Percentiles rank a stretch among this genome's conserved stretches.
Conservation (phyloP, 2,888 invertebrate genomes). For the Drosophila siamana region DNA sequence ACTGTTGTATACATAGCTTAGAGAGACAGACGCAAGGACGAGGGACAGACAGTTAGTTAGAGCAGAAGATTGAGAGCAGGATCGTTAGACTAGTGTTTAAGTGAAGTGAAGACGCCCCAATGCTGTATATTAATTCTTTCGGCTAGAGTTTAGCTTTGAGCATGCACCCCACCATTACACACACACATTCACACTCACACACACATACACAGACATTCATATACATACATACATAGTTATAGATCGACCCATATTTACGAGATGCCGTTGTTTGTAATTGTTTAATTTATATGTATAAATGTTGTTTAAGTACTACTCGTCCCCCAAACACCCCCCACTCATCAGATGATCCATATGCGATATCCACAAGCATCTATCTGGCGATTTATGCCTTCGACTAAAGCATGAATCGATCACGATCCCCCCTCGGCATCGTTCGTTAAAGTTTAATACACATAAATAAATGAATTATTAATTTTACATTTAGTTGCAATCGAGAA, state of each 20-base stretch:
- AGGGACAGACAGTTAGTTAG: slow-evolving; percentile 8
- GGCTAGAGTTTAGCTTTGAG: slow-evolving; percentile 62
- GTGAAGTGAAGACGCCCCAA: slow-evolving; percentile 39
- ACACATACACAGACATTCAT: slow-evolving; percentile 6
- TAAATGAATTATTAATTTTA: slow-evolving; percentile 58
- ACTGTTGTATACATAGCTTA: slow-evolving; percentile 69
- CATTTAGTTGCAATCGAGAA: slow-evolving; percentile 58
- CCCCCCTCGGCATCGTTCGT: neutral
- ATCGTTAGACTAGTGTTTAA: slow-evolving; percentile 66
- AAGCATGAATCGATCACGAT: slow-evolving; percentile 29
- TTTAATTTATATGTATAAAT: slow-evolving; percentile 71
- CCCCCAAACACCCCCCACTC: neutral
- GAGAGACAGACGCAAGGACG: slow-evolving; percentile 26
- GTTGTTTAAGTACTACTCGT: slow-evolving; percentile 63
- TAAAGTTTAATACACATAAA: slow-evolving; percentile 7
- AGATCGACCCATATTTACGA: slow-evolving; percentile 32
- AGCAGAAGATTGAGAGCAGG: slow-evolving; percentile 22
- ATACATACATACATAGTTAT: slow-evolving; percentile 27
- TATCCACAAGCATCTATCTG: slow-evolving; percentile 33
- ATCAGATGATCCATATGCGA: neutral
- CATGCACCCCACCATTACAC: slow-evolving; percentile 71
- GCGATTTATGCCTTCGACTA: slow-evolving; percentile 36
- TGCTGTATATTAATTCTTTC: slow-evolving; percentile 54
- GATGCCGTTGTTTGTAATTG: slow-evolving; percentile 74
- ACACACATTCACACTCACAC: slow-evolving; percentile 9